Evolutionary conservation across 1,140 invertebrate species (phyloP), one percentile per base, ranked within the genome.

Genomic region (Halyomorpha halys): DNA sequence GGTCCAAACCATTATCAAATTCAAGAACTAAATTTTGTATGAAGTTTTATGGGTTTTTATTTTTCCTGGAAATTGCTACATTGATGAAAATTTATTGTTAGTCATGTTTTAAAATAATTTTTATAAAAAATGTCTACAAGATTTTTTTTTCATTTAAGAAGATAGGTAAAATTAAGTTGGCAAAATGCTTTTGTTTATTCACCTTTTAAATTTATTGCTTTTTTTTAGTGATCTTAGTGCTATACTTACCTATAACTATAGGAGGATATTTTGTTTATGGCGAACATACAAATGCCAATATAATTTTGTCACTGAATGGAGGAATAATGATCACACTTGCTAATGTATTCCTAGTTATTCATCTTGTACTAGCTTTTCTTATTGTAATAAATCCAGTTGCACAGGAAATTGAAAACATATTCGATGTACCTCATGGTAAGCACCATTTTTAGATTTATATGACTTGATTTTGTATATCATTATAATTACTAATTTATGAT

Each of bases 391-490:
- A 86, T 72, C 83, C 84, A 0, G 78, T 86, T 19, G 80, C 78
- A 68, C 83, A 86, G 72, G 83, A 87, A 70, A 71, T 87, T 44
- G 88, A 90, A 74, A 79, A 86, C 67, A 73, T 85, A 0, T 78
- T 86, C 60, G 76, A 79, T 44, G 75, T 87, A 18, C 81, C 84
- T 30, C 77, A 78, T 70, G 71, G 86, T 87, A 74, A 78, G 76
- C 72, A 68, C 39, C n/a, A 44, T n/a, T 61, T 44, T 44, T 34
- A 13, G 3, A 2, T 13, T 30, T 4, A 30, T 30, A 4, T 30
- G 27, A 30, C 3, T 30, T 30, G 8, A 30, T 30, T 30, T n/a
- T n/a, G n/a, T n/a, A n/a, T n/a, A n/a, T n/a, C n/a, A n/a, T n/a
- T n/a, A n/a, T n/a, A n/a, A n/a, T n/a, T n/a, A n/a, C n/a, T n/a